phyloP scores from a whole-genome alignment of 2,113 vertebrate genomes.

The Gambusia affinis region DNA sequence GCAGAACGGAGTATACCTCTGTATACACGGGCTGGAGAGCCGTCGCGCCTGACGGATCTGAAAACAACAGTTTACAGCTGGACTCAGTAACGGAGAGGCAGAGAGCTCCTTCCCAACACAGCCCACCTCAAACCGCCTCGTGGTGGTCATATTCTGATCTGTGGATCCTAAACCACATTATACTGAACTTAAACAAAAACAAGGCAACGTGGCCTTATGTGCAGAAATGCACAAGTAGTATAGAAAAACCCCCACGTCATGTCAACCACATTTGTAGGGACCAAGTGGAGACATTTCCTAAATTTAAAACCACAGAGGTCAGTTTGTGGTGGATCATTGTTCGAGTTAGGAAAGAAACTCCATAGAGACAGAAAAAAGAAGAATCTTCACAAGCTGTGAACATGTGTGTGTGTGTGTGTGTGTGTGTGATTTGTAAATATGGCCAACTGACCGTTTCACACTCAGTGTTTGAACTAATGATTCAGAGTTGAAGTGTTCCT shows the following conservation, averaged over 20 bases:
- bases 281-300: no score
- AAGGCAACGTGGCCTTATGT: neutral
- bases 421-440: neutral
- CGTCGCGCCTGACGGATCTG: slow-evolving; percentile 97
- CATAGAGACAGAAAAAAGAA: slow-evolving; percentile 9
- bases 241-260: neutral
- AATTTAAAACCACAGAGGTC: neutral
- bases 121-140: neutral
- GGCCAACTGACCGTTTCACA: no score
- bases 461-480: no score
- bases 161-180: neutral
- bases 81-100: slow-evolving; percentile 69
- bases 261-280: no score
- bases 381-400: neutral
- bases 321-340: no score
- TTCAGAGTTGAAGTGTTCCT: neutral
- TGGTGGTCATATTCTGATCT: neutral
- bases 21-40: slow-evolving; percentile 97
- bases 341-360: slow-evolving; percentile 25
- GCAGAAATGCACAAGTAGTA: neutral
- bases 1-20: slow-evolving; percentile 92
- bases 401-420: neutral
- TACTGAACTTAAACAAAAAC: neutral
- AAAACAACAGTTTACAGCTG: slow-evolving; percentile 86
- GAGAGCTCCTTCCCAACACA: slow-evolving; percentile 22